Evolutionary conservation across 1,140 invertebrate genomes (phyloP).

Genomic region (Dendroctonus valens): DNA sequence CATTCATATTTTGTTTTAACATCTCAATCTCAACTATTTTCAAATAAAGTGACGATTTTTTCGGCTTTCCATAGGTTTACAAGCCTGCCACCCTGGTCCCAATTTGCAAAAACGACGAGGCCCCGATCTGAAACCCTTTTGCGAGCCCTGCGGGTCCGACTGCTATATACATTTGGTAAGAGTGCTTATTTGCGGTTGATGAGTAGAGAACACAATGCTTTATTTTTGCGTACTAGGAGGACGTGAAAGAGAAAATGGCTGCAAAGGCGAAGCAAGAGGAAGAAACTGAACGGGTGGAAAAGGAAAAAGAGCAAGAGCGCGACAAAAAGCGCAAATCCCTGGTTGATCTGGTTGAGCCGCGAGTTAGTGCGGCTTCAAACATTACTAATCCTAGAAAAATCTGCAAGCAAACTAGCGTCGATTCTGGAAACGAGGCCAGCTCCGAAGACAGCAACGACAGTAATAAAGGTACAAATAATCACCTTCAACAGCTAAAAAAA

Average conservation of each 20-base stretch:
- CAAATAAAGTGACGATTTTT: too few species aligned
- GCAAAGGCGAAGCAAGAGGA: constrained; percentile 51
- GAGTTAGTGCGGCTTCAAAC: constrained; percentile 21
- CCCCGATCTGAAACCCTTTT: constrained; percentile 82
- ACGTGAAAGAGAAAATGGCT: constrained; percentile 74
- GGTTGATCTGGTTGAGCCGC: constrained; percentile 31
- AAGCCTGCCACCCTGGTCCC: constrained; percentile 88
- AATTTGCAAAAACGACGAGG: constrained; percentile 86
- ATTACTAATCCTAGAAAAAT: constrained; percentile 56
- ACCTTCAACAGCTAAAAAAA: neutral
- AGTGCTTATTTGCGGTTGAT: neutral
- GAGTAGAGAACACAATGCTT: neutral
- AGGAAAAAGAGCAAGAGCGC: constrained; percentile 37
- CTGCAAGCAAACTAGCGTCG: constrained; percentile 68
- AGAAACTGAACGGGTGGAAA: constrained; percentile 45
- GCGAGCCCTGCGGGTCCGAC: constrained; percentile 80
- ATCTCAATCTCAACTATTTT: too few species aligned
- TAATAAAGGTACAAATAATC: constrained; percentile 52
- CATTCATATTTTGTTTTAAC: too few species aligned
- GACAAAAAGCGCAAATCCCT: constrained; percentile 37
- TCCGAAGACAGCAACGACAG: constrained; percentile 92
- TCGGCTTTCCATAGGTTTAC: constrained; percentile 57
- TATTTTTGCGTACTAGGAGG: constrained; percentile 59
- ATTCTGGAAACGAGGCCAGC: constrained; percentile 90
- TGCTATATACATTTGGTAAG: constrained; percentile 88